Evolutionary conservation across 2,797 vertebrate genomes (phyloP).

Genomic region (Poecilia gillii): DNA sequence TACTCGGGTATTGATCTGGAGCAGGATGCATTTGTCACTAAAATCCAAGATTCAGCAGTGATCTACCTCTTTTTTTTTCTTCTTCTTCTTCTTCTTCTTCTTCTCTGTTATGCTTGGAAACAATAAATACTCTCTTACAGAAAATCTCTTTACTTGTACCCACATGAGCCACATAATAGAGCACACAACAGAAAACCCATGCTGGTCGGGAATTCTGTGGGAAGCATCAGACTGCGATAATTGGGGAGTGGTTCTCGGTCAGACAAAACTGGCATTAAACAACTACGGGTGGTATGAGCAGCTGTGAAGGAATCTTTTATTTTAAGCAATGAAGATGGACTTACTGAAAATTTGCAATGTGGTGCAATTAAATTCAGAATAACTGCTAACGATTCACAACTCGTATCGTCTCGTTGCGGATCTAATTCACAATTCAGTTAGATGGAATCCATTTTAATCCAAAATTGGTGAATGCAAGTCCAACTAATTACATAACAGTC

Average conservation of each 20-base stretch:
- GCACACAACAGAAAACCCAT: constrained; percentile 40
- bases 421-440: neutral
- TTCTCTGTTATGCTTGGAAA: constrained; percentile 2
- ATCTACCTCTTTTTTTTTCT: constrained; percentile 25
- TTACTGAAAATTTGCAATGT: constrained; percentile 7
- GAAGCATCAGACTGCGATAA: constrained; percentile 60
- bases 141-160: constrained; percentile 61
- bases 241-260: constrained; percentile 35
- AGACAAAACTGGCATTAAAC: constrained; percentile 33
- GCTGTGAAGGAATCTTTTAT: constrained; percentile 34
- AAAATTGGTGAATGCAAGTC: neutral
- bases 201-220: constrained; percentile 34
- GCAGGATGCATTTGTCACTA: neutral
- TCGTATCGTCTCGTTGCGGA: neutral
- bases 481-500: neutral
- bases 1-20: neutral
- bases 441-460: neutral
- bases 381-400: neutral
- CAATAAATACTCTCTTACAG: constrained; percentile 48
- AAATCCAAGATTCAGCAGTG: constrained; percentile 12
- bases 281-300: constrained; percentile 21
- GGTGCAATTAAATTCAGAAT: neutral
- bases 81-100: neutral
- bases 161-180: constrained; percentile 55
- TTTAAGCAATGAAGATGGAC: constrained; percentile 29